Evolutionary conservation across 2,888 invertebrate genomes (phyloP), one percentile per base, ranked within the genome.

Genomic region (Diloba caeruleocephala): DNA sequence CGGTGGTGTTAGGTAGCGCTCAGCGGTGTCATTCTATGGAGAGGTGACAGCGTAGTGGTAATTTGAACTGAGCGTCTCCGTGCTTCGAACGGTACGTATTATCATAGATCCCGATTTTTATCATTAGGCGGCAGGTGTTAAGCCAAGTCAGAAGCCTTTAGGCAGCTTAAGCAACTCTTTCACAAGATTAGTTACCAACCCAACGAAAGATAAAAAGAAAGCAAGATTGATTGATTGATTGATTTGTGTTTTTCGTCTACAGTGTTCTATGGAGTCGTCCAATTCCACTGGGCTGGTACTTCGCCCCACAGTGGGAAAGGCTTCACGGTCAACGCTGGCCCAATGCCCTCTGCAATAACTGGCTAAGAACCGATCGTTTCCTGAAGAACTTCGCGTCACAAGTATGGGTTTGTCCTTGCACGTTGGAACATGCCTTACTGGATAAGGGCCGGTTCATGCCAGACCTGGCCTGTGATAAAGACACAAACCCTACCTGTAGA

Each of bases 381-480:
- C 85, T 95, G 57, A 98, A 97, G 87, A 98, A 97, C 89, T 97
- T 98, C 82, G 98, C 97, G 1, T 95, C 96, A 7, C 96, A 97
- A 83, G 90, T 97, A 13, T 96, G 96, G 43, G 94, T 97, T 33
- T 99, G 99, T 74, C 99, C 99, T 0, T 99, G 99, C 82, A 97
- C 96, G 0, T 84, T 99, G 64, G 95, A 97, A 63, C 99, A 99
- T 81, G 99, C 99, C 0, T 83, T 98, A 2, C 94, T 96, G 42
- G 99, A 99, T 84, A 97, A 98, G 85, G 99, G 99, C 3, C 95
- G 98, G 12, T 99, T 95, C 84, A 95, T 98, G 87, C 98, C 99
- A 0, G 98, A 99, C 82, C 95, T 96, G 64, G 96, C 96, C 69
- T 99, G 99, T 81, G 98, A 99, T 85, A 97, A 96, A 80, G 98